phyloP scores from a whole-genome alignment of 2,888 invertebrate species.

The Zele albiditarsus region DNA sequence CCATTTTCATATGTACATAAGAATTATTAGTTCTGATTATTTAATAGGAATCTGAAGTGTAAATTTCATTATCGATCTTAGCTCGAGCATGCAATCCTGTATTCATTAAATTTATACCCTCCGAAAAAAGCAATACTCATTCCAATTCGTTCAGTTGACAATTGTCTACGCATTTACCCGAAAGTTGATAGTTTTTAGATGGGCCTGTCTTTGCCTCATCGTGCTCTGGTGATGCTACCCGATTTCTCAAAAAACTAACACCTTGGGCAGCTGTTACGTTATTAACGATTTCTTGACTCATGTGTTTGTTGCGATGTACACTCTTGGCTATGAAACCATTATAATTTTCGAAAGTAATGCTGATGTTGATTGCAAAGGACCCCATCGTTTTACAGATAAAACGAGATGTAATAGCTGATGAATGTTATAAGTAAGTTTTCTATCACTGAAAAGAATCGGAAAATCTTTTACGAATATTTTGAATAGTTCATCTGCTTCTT shows the following conservation, averaged over 20 bases:
- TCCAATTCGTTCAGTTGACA: too few species aligned
- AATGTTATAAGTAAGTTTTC: slow-evolving; percentile 50
- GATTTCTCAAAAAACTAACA: slow-evolving; percentile 43
- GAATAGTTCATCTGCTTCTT: slow-evolving; percentile 43
- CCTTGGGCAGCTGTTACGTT: slow-evolving; percentile 48
- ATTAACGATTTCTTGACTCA: slow-evolving; percentile 49
- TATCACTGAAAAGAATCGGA: slow-evolving; percentile 43
- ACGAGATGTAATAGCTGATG: slow-evolving; percentile 53
- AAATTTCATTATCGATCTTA: too few species aligned
- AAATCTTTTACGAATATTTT: slow-evolving; percentile 50
- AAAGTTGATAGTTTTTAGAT: too few species aligned
- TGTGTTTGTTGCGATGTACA: slow-evolving; percentile 50
- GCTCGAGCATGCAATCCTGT: too few species aligned
- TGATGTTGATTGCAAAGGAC: slow-evolving; percentile 52
- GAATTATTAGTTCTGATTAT: too few species aligned
- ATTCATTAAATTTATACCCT: too few species aligned
- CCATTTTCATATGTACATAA: too few species aligned
- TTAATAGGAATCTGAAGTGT: too few species aligned
- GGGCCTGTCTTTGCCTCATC: slow-evolving; percentile 21
- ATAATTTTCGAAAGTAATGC: slow-evolving; percentile 54
- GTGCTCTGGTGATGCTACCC: slow-evolving; percentile 7
- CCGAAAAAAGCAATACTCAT: too few species aligned
- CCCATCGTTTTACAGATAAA: slow-evolving; percentile 52
- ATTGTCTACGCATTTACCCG: too few species aligned
- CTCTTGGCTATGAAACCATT: slow-evolving; percentile 51